Base-by-base conservation (phyloP, 2,797 vertebrate species). In the Chromobotia macracanthus region DNA sequence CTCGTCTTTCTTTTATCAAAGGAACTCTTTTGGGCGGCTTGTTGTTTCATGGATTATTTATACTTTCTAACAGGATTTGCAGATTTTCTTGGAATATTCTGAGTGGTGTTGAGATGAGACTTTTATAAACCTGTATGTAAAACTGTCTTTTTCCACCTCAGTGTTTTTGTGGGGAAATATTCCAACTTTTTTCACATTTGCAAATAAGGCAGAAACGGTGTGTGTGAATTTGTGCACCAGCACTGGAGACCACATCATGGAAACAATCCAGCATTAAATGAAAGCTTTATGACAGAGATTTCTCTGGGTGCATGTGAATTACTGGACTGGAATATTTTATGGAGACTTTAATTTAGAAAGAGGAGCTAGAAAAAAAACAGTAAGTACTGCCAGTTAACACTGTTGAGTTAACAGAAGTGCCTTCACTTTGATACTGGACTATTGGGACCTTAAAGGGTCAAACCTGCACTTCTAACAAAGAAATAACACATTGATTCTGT, bases 371-470 rank as follows among this genome's bases (percentile, higher is more conserved):
- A 67, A 56, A 48, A 15, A 25, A 44, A 41, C 63, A 1, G 31
- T 5, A 25, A 55, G 48, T 55, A 2, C 31, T 4, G 46, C 21
- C 19, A 23, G 25, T 19, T 41, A n/a, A 58, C 11, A 46, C 5
- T n/a, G 23, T 11, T 61, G 10, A 75, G n/a, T n/a, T n/a, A 86
- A 84, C 55, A 75, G 3, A 65, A 65, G 75, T 77, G 75, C 75
- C 75, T 56, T 53, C 12, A 5, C 35, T 5, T 38, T 5, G 4
- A 38, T 38, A 5, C 35, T 5, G 35, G 35, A 38, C 35, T 38
- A 38, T 38, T 38, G 35, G 8, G 38, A 72, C 53, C 55, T 58
- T 15, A 25, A 19, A 23, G 44, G 25, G 19, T 67, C 21, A 41
- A 16, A 19, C 35, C 64, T 76, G 64, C 75, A 31, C 53, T 60